phyloP scores from a whole-genome alignment of 2,113 vertebrate genomes.

The Chaetodon trifascialis region DNA sequence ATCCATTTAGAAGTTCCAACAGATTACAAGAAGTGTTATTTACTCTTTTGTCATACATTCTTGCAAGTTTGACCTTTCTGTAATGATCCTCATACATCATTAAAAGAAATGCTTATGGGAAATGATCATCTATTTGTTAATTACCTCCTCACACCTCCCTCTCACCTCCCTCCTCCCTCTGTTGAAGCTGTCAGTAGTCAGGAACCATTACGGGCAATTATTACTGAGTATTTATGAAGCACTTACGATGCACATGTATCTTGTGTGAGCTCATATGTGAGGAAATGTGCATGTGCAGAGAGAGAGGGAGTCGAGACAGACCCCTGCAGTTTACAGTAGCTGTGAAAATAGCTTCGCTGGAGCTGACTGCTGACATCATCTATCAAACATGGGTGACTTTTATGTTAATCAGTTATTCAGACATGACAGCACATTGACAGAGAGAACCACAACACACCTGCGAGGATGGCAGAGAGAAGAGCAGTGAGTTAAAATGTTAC shows the following conservation, averaged over 20 bases:
- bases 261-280: not conserved
- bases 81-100: conserved; percentile 48
- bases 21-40: conserved; percentile 2
- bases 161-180: not conserved
- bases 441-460: not conserved
- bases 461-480: not conserved
- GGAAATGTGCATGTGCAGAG: not conserved
- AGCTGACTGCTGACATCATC: not conserved
- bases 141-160: conserved; percentile 38
- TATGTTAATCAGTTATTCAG: not conserved
- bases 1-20: conserved; percentile 28
- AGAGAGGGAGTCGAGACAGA: not conserved
- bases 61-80: conserved; percentile 36
- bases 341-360: not conserved
- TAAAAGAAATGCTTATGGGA: conserved; percentile 37
- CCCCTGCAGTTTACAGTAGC: not conserved
- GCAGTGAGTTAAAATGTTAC: not conserved
- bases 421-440: not conserved
- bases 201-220: conserved; percentile 30
- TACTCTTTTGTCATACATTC: conserved; percentile 7
- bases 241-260: conserved; percentile 24
- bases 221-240: conserved; percentile 35
- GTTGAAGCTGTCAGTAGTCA: conserved; percentile 31
- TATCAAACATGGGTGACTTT: not conserved
- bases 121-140: conserved; percentile 52